Percentiles rank a stretch among this genome's conserved stretches.
Conservation (phyloP, 2,888 invertebrate genomes). For the Sarcophaga carnaria region DNA sequence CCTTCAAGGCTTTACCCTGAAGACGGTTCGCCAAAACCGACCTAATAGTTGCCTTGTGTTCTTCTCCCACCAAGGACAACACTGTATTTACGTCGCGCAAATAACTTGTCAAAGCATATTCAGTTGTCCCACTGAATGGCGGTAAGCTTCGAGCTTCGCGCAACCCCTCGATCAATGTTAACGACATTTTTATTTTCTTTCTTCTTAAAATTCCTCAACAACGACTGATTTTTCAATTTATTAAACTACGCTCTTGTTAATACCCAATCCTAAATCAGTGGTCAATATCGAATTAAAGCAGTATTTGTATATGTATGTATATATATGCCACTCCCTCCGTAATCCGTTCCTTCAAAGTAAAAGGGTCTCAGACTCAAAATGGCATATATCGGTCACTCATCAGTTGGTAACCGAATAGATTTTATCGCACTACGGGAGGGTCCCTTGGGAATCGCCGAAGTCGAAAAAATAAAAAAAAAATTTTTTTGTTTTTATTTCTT, state of each 20-base stretch:
- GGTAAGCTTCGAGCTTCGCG: no score
- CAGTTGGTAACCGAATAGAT: no score
- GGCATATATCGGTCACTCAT: no score
- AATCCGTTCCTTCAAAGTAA: neutral
- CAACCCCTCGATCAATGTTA: no score
- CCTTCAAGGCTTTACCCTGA: neutral
- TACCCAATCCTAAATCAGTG: neutral
- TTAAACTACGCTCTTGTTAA: neutral
- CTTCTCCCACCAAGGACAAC: neutral
- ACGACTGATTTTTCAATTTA: no score
- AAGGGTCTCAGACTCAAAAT: neutral
- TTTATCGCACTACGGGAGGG: no score
- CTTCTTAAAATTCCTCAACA: no score
- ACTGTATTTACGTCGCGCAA: neutral
- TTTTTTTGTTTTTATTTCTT: no score
- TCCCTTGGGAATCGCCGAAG: no score
- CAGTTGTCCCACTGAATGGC: neutral
- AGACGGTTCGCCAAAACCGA: slow-evolving; percentile 5
- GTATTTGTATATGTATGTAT: neutral
- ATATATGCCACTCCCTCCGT: neutral
- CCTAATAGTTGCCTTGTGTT: neutral
- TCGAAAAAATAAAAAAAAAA: no score
- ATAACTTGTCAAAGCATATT: neutral
- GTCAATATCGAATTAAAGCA: neutral
- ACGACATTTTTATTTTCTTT: no score